Conservation (phyloP, 2,888 invertebrate species). For the Hydropsyche betteni region DNA sequence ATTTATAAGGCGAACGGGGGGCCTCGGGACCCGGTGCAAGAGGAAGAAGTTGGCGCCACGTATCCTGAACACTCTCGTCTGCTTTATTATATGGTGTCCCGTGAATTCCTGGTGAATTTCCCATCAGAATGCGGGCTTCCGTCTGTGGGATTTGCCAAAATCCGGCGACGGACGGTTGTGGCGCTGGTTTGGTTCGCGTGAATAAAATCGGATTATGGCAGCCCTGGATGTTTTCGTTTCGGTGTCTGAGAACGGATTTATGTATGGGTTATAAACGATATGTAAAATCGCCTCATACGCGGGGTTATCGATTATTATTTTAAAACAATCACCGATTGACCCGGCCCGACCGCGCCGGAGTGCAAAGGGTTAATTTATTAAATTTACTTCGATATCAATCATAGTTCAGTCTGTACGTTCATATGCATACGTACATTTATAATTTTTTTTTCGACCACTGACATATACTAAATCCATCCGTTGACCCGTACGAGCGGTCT, state of each 20-base stretch:
- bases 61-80: background rate
- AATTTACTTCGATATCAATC: slow-evolving; percentile 26
- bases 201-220: slow-evolving; percentile 32
- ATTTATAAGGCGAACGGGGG: slow-evolving; percentile 45
- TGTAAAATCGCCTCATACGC: slow-evolving; percentile 10
- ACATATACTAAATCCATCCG: slow-evolving; percentile 1
- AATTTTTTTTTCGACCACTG: background rate
- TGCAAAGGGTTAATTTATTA: slow-evolving; percentile 33
- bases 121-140: no score
- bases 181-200: slow-evolving; percentile 18
- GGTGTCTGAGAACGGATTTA: background rate
- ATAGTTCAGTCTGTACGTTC: slow-evolving; percentile 8
- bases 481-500: slow-evolving; percentile 1
- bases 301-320: slow-evolving; percentile 29
- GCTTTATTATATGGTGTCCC: no score
- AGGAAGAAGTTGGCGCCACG: slow-evolving; percentile 48
- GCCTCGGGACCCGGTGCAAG: slow-evolving; percentile 24
- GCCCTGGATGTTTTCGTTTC: background rate
- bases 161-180: slow-evolving; percentile 41
- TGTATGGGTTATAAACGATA: slow-evolving; percentile 14
- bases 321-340: slow-evolving; percentile 30
- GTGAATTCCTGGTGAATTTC: no score
- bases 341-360: slow-evolving; percentile 19
- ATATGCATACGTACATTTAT: background rate
- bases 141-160: no score